These are phyloP conservation scores for Pteria penguin DNA, from an alignment of 2,888 invertebrate species.

Conservation along the genomic window DNA sequence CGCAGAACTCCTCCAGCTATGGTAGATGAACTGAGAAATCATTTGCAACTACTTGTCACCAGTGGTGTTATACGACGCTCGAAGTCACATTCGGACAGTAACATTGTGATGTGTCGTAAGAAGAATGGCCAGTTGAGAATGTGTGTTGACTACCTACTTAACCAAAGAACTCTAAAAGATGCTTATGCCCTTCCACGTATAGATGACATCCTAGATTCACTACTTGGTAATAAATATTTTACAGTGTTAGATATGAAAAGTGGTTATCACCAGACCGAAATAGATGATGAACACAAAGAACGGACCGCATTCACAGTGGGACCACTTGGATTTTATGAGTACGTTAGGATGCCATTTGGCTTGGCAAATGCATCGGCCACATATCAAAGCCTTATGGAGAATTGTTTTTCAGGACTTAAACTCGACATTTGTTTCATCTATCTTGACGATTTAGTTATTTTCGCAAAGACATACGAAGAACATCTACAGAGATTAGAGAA, in stretches of 20 bases:
- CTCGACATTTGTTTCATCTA: conserved; percentile 32
- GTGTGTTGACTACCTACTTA: conserved; percentile 30
- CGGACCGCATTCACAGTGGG: too few species aligned
- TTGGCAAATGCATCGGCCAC: too few species aligned
- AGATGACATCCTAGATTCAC: too few species aligned
- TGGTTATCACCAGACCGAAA: too few species aligned
- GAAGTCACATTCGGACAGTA: too few species aligned
- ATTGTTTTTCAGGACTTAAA: conserved; percentile 25
- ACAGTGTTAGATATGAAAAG: too few species aligned
- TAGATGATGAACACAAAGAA: too few species aligned
- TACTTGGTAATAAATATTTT: too few species aligned
- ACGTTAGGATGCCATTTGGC: too few species aligned
- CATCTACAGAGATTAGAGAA: conserved; percentile 32
- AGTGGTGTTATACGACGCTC: too few species aligned
- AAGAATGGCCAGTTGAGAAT: conserved; percentile 21
- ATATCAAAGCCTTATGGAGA: conserved; percentile 41
- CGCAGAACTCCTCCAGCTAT: conserved; percentile 20
- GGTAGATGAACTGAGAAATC: conserved; percentile 19
- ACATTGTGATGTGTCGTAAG: conserved; percentile 12
- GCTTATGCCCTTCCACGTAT: too few species aligned
- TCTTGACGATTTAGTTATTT: conserved; percentile 49
- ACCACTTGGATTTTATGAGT: too few species aligned
- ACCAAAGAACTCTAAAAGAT: conserved; percentile 28
- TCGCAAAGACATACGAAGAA: conserved; percentile 31
- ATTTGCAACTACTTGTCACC: conserved; percentile 17